Evolutionary conservation across 2,113 vertebrate species (phyloP).

Genomic region (Hassar affinis): DNA sequence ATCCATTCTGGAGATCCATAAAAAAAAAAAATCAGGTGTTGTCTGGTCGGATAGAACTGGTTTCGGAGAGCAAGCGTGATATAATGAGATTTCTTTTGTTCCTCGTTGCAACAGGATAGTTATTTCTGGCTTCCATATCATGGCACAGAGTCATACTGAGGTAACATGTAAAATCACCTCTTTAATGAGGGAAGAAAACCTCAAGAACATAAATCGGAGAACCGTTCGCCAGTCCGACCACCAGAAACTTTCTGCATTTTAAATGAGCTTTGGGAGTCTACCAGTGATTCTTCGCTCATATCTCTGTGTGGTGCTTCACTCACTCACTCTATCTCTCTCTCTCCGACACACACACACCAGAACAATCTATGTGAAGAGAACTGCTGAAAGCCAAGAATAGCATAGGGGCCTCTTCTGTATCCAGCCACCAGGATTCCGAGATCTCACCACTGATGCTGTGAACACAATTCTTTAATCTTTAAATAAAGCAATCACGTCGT

Average conservation of each 20-base stretch:
- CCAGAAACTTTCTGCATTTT: conserved; percentile 25
- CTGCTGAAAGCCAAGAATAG: conserved; percentile 20
- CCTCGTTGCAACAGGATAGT: background rate
- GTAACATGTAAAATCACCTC: too few species aligned
- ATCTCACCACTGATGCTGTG: conserved; percentile 16
- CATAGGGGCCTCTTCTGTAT: conserved; percentile 30
- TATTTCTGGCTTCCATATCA: background rate
- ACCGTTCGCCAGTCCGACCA: background rate
- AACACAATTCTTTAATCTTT: background rate
- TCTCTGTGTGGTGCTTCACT: background rate
- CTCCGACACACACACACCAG: background rate
- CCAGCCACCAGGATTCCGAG: background rate
- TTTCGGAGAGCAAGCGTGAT: background rate
- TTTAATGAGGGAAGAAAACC: background rate
- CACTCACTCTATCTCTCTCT: background rate
- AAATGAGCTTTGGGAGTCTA: conserved; percentile 21
- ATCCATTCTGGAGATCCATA: background rate
- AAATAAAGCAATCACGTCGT: background rate
- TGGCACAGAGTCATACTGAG: background rate
- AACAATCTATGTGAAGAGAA: conserved; percentile 18
- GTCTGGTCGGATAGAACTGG: background rate
- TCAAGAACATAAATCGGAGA: background rate
- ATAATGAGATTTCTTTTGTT: background rate
- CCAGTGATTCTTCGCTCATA: conserved; percentile 3
- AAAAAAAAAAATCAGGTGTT: background rate